Evolutionary conservation across 1,140 invertebrate genomes (phyloP).

Genomic region (Leptinotarsa lineolata): DNA sequence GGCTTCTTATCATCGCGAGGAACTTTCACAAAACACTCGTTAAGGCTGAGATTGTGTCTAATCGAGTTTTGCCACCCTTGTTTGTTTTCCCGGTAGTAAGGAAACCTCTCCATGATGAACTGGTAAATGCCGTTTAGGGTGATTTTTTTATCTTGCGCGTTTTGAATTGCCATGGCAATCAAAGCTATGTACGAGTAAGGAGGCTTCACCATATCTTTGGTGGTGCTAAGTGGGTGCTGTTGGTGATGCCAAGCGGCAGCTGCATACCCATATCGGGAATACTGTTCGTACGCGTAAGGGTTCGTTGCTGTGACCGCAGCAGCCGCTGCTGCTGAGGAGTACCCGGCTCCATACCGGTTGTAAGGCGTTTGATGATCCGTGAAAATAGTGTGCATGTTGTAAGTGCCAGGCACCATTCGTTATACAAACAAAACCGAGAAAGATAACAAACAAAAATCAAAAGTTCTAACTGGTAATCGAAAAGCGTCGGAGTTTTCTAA

Average conservation of each 20-base stretch:
- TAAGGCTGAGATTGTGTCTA: constrained; percentile 94
- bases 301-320: constrained; percentile 57
- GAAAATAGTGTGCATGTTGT: constrained; percentile 83
- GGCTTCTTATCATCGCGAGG: constrained; percentile 90
- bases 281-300: constrained; percentile 71
- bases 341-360: constrained; percentile 55
- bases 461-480: constrained; percentile 31
- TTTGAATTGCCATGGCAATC: constrained; percentile 97
- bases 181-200: constrained; percentile 98
- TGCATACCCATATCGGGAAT: constrained; percentile 74
- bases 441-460: constrained; percentile 45
- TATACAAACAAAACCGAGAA: constrained; percentile 41
- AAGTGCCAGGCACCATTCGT: constrained; percentile 27
- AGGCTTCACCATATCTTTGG: constrained; percentile 91
- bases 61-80: constrained; percentile 96
- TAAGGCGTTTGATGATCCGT: constrained; percentile 81
- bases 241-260: constrained; percentile 65
- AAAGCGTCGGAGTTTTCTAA: constrained; percentile 39
- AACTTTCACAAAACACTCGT: constrained; percentile 99
- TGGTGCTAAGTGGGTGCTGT: constrained; percentile 70
- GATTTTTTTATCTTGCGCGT: constrained; percentile 89
- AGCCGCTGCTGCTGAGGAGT: constrained; percentile 46
- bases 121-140: constrained; percentile 98
- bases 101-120: constrained; percentile 98
- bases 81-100: constrained; percentile 97